Percentiles rank a stretch among this genome's conserved stretches.
Evolutionary conservation across 2,888 invertebrate genomes (phyloP).

Genomic region (Notodonta dromedarius): DNA sequence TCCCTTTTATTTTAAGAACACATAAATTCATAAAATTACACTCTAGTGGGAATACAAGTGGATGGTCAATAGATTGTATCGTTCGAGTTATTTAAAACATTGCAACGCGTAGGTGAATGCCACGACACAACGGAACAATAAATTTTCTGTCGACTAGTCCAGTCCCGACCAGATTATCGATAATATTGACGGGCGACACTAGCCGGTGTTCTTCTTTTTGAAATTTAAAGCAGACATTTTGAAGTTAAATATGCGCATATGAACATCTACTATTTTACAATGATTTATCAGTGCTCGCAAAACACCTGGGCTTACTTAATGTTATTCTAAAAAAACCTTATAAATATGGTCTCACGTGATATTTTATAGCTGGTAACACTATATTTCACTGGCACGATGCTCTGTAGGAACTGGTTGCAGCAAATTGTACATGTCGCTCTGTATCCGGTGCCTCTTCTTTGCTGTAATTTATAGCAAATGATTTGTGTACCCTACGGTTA

Average conservation of each 20-base stretch:
- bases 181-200: constrained; percentile 57
- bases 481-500: constrained; percentile 67
- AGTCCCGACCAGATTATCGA: constrained; percentile 54
- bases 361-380: constrained; percentile 40
- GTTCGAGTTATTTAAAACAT: constrained; percentile 64
- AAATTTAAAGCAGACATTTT: constrained; percentile 3
- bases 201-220: constrained; percentile 15
- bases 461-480: constrained; percentile 69
- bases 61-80: constrained; percentile 62
- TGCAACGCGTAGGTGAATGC: constrained; percentile 60
- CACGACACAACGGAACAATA: constrained; percentile 59
- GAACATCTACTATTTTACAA: constrained; percentile 20
- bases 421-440: constrained; percentile 69
- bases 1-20: too few relatives aligned
- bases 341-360: constrained; percentile 37
- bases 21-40: not conserved
- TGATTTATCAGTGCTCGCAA: constrained; percentile 58
- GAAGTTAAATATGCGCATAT: constrained; percentile 7
- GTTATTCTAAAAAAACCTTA: constrained; percentile 35
- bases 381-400: constrained; percentile 37
- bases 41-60: constrained; percentile 16
- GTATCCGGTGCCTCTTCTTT: constrained; percentile 65
- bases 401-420: constrained; percentile 63
- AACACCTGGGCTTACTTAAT: constrained; percentile 54
- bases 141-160: constrained; percentile 57